Evolutionary conservation across 2,797 vertebrate genomes (phyloP).

Genomic region (Euphonia xanthogaster): DNA sequence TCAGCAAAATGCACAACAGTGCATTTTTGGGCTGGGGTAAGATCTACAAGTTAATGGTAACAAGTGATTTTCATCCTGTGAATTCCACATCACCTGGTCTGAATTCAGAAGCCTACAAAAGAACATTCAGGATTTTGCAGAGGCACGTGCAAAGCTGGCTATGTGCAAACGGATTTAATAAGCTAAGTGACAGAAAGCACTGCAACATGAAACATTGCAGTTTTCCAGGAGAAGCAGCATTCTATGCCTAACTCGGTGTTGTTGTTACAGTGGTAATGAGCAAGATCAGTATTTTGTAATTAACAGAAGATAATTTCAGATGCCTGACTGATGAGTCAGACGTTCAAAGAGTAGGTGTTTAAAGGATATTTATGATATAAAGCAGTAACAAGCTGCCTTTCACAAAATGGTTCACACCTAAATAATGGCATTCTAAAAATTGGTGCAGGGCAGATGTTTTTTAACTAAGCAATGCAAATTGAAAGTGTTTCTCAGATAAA

Average conservation of each 20-base stretch:
- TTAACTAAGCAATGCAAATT: not conserved
- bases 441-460: not conserved
- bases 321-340: slow-evolving; percentile 3
- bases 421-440: not conserved
- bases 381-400: slow-evolving; percentile 11
- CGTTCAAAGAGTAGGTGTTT: slow-evolving; percentile 5
- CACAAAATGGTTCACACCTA: not conserved
- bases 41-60: not conserved
- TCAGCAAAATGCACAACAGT: not conserved
- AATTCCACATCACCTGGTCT: not conserved
- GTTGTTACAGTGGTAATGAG: not conserved
- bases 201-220: not conserved
- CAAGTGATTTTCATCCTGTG: not conserved
- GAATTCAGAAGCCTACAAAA: not conserved
- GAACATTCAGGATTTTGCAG: not conserved
- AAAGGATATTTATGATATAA: not conserved
- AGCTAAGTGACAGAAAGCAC: not conserved
- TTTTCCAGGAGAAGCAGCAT: not conserved
- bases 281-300: not conserved
- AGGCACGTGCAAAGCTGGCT: not conserved
- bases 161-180: not conserved
- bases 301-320: slow-evolving; percentile 13
- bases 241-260: not conserved
- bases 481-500: not conserved
- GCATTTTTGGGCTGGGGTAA: not conserved